phyloP scores from a whole-genome alignment of 2,888 invertebrate genomes.

The Tipula helvola region DNA sequence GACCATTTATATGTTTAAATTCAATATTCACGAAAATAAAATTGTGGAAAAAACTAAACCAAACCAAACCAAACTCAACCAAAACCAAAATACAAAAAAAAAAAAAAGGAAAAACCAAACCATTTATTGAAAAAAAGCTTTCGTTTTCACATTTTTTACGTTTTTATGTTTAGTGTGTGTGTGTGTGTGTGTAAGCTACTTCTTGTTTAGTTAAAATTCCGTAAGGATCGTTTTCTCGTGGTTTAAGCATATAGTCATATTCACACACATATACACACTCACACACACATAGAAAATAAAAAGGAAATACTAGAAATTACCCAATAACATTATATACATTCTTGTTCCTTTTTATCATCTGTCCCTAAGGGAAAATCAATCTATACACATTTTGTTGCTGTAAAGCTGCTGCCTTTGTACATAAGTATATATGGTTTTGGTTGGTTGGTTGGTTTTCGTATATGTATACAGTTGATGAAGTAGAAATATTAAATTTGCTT shows the following conservation, averaged over 20 bases:
- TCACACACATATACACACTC: background rate
- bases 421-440: background rate
- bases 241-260: background rate
- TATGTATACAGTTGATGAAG: background rate
- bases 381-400: background rate
- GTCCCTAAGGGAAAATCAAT: background rate
- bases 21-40: background rate
- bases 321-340: background rate
- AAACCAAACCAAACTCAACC: background rate
- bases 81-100: background rate
- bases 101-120: background rate
- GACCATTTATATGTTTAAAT: background rate
- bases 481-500: background rate
- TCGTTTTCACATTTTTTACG: background rate
- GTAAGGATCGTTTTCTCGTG: constrained; percentile 4
- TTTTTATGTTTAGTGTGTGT: background rate
- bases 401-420: background rate
- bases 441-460: background rate
- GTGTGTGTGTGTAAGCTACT: background rate
- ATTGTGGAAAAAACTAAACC: background rate
- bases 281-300: too few species aligned
- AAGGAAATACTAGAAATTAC: background rate
- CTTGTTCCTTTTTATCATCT: constrained; percentile 5
- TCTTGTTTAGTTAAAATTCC: background rate
- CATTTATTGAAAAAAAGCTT: background rate